Evolutionary conservation across 2,888 invertebrate genomes (phyloP).

Genomic region (Neoascia interrupta): DNA sequence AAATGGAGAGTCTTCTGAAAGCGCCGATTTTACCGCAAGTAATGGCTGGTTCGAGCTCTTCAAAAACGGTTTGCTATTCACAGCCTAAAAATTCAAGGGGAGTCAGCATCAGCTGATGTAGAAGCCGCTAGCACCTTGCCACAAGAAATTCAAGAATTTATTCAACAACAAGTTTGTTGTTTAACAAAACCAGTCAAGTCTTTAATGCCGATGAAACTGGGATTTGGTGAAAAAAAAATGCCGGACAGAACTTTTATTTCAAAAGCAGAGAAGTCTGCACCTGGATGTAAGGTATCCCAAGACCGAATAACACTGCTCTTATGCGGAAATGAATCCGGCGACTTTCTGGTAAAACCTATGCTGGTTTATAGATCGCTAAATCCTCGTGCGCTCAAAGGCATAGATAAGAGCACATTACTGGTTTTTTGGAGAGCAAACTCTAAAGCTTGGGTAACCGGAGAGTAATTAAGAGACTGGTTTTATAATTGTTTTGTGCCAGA

Average conservation of each 20-base stretch:
- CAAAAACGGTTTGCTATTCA: constrained; percentile 58
- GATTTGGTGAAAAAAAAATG: background rate
- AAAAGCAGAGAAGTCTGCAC: constrained; percentile 1
- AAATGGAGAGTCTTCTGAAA: constrained; percentile 65
- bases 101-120: constrained; percentile 21
- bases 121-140: constrained; percentile 50
- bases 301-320: constrained; percentile 1
- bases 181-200: constrained; percentile 15
- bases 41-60: constrained; percentile 70
- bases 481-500: background rate
- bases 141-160: constrained; percentile 15
- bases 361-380: background rate
- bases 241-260: constrained; percentile 15
- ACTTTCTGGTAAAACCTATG: constrained; percentile 4
- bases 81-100: constrained; percentile 61
- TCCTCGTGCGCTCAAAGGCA: background rate
- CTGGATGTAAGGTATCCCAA: constrained; percentile 1
- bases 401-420: background rate
- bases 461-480: background rate
- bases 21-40: constrained; percentile 65
- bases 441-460: background rate
- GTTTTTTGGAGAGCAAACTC: background rate
- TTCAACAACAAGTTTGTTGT: background rate
- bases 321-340: constrained; percentile 2
- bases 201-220: constrained; percentile 56